These are phyloP conservation scores for Malaclemys terrapin DNA, from an alignment of 2,113 vertebrate species.

Conservation along the genomic window DNA sequence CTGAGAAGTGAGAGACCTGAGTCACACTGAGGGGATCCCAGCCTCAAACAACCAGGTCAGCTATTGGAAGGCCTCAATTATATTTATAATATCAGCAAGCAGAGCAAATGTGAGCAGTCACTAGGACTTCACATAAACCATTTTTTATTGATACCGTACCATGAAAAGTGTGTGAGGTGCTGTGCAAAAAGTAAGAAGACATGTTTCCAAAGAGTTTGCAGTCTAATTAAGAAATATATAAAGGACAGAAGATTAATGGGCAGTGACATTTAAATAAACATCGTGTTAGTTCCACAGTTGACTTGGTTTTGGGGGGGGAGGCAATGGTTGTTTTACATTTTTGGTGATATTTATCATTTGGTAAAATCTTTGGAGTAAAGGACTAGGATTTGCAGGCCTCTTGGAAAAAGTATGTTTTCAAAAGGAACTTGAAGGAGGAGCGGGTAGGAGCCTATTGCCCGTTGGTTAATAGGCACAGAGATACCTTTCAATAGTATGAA, in stretches of 20 bases:
- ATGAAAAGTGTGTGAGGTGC: background rate
- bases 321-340: background rate
- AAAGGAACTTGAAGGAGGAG: background rate
- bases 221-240: background rate
- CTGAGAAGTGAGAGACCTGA: background rate
- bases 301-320: background rate
- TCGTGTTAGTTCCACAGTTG: background rate
- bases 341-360: background rate
- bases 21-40: rapidly evolving
- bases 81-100: background rate
- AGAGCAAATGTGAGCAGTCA: background rate
- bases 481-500: background rate
- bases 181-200: background rate
- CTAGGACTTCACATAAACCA: background rate
- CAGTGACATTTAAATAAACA: background rate
- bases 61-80: background rate
- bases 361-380: background rate
- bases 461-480: background rate
- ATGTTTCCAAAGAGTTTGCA: background rate
- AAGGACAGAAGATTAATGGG: background rate
- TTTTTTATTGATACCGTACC: background rate
- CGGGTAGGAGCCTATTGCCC: background rate
- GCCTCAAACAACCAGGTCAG: background rate
- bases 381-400: background rate
- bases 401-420: background rate